These are phyloP conservation scores for Pseudocheirus occidentalis DNA, from an alignment of 2,797 vertebrate genomes.

Conservation along the genomic window DNA sequence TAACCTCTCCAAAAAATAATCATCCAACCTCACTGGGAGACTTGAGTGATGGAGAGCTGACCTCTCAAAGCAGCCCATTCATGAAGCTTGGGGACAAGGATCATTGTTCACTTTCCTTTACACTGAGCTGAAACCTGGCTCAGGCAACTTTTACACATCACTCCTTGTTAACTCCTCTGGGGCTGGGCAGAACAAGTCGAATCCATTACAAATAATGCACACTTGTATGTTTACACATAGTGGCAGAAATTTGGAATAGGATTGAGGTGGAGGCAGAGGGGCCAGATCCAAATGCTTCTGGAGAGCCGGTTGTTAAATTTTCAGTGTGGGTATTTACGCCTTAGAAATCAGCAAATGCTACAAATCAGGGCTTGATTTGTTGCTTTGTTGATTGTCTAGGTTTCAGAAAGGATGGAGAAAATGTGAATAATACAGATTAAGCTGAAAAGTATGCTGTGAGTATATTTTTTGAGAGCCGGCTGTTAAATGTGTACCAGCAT, in stretches of 20 bases:
- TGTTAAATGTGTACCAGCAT: background rate
- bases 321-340: background rate
- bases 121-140: background rate
- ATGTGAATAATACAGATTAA: background rate
- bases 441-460: background rate
- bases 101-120: background rate
- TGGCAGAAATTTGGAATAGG: background rate
- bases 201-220: background rate
- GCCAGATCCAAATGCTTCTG: background rate
- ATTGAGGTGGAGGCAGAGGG: background rate
- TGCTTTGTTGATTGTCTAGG: background rate
- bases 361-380: background rate
- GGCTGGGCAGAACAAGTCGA: no score
- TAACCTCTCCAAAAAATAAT: background rate
- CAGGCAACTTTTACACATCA: background rate
- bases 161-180: background rate
- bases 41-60: background rate
- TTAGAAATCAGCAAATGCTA: background rate
- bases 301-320: background rate
- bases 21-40: background rate
- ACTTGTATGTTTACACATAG: background rate
- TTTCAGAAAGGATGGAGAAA: background rate
- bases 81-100: background rate
- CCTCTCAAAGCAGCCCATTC: conserved; percentile 2
- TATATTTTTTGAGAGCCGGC: background rate